Percentiles rank a stretch among this genome's conserved stretches.
Evolutionary conservation across 2,113 vertebrate species (phyloP).

Genomic region (Anoura caudifer): DNA sequence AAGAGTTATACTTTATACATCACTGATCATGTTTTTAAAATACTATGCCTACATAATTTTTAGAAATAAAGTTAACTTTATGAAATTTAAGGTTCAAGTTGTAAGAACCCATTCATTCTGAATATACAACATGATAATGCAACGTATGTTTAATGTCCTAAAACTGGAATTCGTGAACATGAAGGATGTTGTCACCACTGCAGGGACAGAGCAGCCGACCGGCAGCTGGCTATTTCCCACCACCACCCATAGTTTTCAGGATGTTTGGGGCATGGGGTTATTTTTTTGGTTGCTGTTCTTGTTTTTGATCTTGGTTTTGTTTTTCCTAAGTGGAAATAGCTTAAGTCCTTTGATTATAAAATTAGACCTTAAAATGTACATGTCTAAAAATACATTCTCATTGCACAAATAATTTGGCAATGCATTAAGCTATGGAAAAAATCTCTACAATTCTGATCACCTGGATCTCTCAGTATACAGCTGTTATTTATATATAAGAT

Average conservation of each 20-base stretch:
- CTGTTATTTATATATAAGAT: not conserved
- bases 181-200: not conserved
- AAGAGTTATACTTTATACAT: not conserved
- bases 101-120: not conserved
- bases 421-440: not conserved
- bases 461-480: not conserved
- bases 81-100: slow-evolving; percentile 3
- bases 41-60: not conserved
- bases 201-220: not conserved
- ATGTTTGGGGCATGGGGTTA: not conserved
- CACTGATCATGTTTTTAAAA: not conserved
- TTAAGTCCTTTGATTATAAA: slow-evolving; percentile 24
- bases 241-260: not conserved
- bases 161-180: not conserved
- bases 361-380: not conserved
- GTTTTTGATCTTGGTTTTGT: slow-evolving; percentile 4
- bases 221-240: not conserved
- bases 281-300: not conserved
- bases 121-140: not conserved
- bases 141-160: not conserved
- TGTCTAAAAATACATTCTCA: not conserved
- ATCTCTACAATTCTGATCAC: not conserved
- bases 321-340: slow-evolving; percentile 24
- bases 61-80: not conserved
- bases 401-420: not conserved